Evolutionary conservation across 2,888 invertebrate genomes (phyloP).

Genomic region (Cepaea hortensis): DNA sequence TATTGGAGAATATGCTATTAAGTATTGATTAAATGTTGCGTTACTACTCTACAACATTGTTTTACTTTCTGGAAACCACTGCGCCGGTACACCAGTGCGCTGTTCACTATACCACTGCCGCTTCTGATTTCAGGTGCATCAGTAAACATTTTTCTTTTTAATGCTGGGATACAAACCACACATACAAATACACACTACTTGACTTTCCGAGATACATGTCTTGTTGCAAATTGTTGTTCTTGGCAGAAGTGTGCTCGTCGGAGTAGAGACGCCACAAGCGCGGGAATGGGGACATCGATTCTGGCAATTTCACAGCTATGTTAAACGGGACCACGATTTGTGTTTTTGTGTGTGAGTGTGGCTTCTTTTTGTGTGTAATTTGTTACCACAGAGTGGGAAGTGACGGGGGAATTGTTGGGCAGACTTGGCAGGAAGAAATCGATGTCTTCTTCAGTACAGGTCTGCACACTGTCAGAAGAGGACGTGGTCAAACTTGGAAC

Average conservation of each 20-base stretch:
- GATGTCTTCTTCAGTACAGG: neutral
- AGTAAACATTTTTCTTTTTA: too few relatives aligned
- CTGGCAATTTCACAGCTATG: constrained; percentile 13
- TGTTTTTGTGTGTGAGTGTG: neutral
- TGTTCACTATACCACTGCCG: too few relatives aligned
- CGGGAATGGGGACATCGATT: constrained; percentile 18
- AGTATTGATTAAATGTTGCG: too few relatives aligned
- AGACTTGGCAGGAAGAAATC: neutral
- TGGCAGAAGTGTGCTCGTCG: neutral
- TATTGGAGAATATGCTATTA: too few relatives aligned
- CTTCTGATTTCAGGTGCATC: too few relatives aligned
- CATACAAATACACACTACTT: neutral
- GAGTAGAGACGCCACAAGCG: neutral
- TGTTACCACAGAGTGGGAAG: neutral
- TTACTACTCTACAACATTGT: too few relatives aligned
- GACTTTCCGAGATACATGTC: neutral
- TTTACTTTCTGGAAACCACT: too few relatives aligned
- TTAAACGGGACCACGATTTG: neutral
- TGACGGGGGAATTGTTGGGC: neutral
- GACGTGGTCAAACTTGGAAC: neutral
- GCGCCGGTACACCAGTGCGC: too few relatives aligned
- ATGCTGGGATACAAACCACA: too few relatives aligned
- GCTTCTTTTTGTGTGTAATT: neutral
- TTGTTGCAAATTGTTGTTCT: neutral
- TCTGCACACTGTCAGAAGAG: neutral